Conservation (phyloP, 2,797 vertebrate genomes). For the Oreochromis mossambicus region DNA sequence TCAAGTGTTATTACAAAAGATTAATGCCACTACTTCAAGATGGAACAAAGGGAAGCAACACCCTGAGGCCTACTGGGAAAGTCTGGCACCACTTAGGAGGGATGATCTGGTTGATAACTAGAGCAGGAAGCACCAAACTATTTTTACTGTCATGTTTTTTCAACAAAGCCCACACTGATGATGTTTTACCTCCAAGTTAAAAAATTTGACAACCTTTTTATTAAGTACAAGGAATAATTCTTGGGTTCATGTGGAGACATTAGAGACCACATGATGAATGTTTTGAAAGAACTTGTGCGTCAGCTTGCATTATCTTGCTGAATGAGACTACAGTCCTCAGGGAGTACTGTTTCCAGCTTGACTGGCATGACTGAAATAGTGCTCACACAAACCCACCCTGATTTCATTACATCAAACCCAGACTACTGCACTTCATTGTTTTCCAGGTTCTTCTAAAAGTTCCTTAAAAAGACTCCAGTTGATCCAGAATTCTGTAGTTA, state of each 20-base stretch:
- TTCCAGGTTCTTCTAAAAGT: background rate
- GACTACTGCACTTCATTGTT: background rate
- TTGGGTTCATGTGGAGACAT: background rate
- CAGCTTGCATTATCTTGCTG: background rate
- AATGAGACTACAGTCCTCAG: background rate
- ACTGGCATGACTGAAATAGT: background rate
- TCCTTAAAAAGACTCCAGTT: background rate
- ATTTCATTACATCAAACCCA: background rate
- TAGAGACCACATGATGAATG: background rate
- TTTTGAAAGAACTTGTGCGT: background rate
- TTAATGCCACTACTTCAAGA: conserved; percentile 25
- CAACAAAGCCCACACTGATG: background rate
- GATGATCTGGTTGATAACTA: background rate
- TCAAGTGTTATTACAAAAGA: conserved; percentile 56
- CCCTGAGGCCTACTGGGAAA: background rate
- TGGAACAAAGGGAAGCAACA: background rate
- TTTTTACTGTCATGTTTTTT: background rate
- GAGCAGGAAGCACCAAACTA: background rate
- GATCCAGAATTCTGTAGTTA: background rate
- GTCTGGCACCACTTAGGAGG: background rate
- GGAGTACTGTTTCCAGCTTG: background rate
- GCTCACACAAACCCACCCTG: background rate
- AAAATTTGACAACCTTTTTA: background rate
- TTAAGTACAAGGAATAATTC: background rate
- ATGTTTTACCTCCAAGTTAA: background rate